Percentiles rank a stretch among this genome's conserved stretches.
These are phyloP conservation scores for Gephyroberyx darwinii DNA, from an alignment of 2,797 vertebrate species.

Conservation along the genomic window DNA sequence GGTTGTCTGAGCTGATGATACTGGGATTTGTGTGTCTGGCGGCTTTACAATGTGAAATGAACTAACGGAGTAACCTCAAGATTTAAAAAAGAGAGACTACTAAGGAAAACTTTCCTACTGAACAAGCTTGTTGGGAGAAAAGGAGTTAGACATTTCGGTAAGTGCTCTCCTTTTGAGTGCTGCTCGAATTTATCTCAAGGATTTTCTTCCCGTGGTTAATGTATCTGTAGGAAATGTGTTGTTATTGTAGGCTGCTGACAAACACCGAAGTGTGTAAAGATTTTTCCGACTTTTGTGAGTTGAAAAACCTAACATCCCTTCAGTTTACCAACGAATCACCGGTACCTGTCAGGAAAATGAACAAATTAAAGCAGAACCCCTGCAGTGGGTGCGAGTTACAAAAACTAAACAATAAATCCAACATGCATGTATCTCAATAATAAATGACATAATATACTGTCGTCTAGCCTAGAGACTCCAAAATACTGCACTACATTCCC, in stretches of 20 bases:
- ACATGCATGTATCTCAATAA: background rate
- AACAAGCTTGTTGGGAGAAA: constrained; percentile 16
- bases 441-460: background rate
- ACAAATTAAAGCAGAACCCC: background rate
- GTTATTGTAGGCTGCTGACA: background rate
- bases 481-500: constrained; percentile 5
- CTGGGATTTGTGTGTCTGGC: constrained; percentile 23
- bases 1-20: constrained; percentile 24
- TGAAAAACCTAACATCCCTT: background rate
- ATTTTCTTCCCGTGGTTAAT: background rate
- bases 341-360: background rate
- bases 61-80: constrained; percentile 25
- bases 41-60: constrained; percentile 63
- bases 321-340: background rate
- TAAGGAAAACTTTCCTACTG: constrained; percentile 1
- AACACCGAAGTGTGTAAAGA: background rate
- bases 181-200: constrained; percentile 7
- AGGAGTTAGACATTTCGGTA: constrained; percentile 60
- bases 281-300: background rate
- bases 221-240: background rate
- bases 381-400: background rate
- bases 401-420: background rate
- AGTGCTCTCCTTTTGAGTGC: constrained; percentile 26
- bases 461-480: background rate
- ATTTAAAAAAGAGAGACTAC: background rate